phyloP scores from a whole-genome alignment of 2,888 invertebrate species.

The Alsophila aescularia region DNA sequence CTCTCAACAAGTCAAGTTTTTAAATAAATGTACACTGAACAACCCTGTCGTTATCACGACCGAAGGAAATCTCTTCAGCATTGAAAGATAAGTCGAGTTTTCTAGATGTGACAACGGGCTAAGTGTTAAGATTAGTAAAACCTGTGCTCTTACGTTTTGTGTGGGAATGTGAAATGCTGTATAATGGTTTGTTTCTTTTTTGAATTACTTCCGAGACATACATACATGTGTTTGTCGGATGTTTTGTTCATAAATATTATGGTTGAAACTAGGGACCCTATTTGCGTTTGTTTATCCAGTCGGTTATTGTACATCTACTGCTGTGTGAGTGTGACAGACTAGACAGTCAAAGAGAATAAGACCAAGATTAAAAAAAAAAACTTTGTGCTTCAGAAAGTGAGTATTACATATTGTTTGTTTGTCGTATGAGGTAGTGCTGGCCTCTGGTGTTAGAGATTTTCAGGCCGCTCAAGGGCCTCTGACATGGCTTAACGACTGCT shows the following conservation, averaged over 20 bases:
- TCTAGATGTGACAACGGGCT: slow-evolving; percentile 4
- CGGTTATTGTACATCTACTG: too few species aligned
- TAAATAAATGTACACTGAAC: neutral
- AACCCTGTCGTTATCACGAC: slow-evolving; percentile 8
- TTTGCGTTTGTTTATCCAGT: neutral
- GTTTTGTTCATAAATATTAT: slow-evolving; percentile 7
- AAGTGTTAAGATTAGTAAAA: neutral
- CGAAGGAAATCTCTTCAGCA: neutral
- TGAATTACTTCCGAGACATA: slow-evolving; percentile 35
- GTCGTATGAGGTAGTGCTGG: too few species aligned
- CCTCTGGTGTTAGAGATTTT: too few species aligned
- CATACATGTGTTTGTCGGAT: slow-evolving; percentile 14
- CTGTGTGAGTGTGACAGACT: too few species aligned
- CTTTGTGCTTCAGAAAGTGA: too few species aligned
- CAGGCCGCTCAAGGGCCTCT: too few species aligned
- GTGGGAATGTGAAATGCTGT: slow-evolving; percentile 46
- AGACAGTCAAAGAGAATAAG: too few species aligned
- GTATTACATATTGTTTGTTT: too few species aligned
- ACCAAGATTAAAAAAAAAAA: too few species aligned
- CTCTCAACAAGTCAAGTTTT: neutral
- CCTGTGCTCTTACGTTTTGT: slow-evolving; percentile 17
- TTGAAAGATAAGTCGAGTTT: neutral
- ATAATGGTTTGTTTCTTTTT: slow-evolving; percentile 45
- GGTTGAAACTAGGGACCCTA: neutral
- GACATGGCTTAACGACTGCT: too few species aligned